A percentile compares a stretch with the other conserved stretches of the same genome.
Conservation (phyloP, 2,113 vertebrate genomes). For the Pithys albifrons region DNA sequence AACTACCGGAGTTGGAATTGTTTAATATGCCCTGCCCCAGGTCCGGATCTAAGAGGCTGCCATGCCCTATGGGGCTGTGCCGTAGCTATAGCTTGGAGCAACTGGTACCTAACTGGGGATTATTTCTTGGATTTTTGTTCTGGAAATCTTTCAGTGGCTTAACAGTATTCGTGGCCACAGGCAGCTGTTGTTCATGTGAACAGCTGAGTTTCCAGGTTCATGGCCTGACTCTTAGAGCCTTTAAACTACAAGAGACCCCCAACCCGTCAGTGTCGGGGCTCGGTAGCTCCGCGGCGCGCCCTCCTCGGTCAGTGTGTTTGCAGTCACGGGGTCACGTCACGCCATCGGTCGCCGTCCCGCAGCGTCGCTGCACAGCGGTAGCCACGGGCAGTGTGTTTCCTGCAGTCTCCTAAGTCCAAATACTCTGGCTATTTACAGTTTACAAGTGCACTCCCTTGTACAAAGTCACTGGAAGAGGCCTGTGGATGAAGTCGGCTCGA, state of each 20-base stretch:
- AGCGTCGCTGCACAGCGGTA: conserved; percentile 34
- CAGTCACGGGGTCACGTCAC: background rate
- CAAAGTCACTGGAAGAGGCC: conserved; percentile 81
- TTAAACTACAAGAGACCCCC: conserved; percentile 9
- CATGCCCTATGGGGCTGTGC: conserved; percentile 35
- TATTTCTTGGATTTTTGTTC: background rate
- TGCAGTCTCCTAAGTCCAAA: conserved; percentile 72
- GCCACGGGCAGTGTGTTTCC: conserved; percentile 71
- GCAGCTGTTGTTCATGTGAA: background rate
- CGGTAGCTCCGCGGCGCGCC: conserved; percentile 45
- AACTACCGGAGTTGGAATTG: conserved; percentile 58
- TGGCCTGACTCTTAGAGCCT: conserved; percentile 30
- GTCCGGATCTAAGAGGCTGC: conserved; percentile 62
- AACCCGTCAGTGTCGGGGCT: conserved; percentile 18
- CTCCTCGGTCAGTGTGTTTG: background rate
- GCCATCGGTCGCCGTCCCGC: background rate
- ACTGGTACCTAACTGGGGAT: conserved; percentile 33
- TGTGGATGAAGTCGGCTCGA: conserved; percentile 69
- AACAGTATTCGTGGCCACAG: conserved; percentile 1
- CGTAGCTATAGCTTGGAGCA: conserved; percentile 67
- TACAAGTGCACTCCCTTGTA: conserved; percentile 46
- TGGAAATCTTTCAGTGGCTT: conserved; percentile 19
- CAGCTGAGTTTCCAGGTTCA: conserved; percentile 39
- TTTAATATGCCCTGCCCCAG: conserved; percentile 58
- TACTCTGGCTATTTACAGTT: conserved; percentile 77